Evolutionary conservation across 1,140 invertebrate genomes (phyloP).

Genomic region (Dendroctonus valens): DNA sequence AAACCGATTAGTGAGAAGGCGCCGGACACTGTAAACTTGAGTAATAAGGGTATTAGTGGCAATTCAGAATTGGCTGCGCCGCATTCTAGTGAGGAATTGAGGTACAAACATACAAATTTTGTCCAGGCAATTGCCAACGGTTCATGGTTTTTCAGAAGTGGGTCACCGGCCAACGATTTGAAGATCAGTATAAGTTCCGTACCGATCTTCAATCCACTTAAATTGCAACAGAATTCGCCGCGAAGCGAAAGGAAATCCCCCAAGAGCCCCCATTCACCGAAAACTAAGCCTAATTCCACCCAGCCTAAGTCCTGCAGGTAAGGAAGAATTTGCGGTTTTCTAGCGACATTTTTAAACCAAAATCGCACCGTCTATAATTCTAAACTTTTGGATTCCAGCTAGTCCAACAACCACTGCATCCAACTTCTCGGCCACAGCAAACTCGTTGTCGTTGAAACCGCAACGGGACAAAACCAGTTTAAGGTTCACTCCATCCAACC

Average conservation of each 20-base stretch:
- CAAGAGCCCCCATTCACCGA: constrained; percentile 46
- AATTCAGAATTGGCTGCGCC: not conserved
- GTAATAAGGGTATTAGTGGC: constrained; percentile 38
- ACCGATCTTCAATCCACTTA: constrained; percentile 48
- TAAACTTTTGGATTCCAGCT: constrained; percentile 2
- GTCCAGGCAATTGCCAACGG: not conserved
- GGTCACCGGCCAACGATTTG: constrained; percentile 1
- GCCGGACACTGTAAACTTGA: constrained; percentile 52
- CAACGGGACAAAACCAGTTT: constrained; percentile 45
- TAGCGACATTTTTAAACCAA: not conserved
- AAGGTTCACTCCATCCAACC: constrained; percentile 52
- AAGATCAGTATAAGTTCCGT: constrained; percentile 20
- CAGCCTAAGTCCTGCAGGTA: not conserved
- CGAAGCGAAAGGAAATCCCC: constrained; percentile 45
- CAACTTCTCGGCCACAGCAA: constrained; percentile 5
- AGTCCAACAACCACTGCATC: constrained; percentile 9
- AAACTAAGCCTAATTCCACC: constrained; percentile 14
- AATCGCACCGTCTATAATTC: too few species aligned
- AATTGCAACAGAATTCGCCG: constrained; percentile 46
- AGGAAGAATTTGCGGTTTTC: not conserved
- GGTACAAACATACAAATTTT: constrained; percentile 3
- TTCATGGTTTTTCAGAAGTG: not conserved
- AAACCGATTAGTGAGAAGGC: constrained; percentile 57
- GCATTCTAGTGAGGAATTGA: constrained; percentile 19
- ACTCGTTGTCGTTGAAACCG: constrained; percentile 34